Evolutionary conservation across 2,797 vertebrate genomes (phyloP).

Genomic region (Pelobates cultripes): DNA sequence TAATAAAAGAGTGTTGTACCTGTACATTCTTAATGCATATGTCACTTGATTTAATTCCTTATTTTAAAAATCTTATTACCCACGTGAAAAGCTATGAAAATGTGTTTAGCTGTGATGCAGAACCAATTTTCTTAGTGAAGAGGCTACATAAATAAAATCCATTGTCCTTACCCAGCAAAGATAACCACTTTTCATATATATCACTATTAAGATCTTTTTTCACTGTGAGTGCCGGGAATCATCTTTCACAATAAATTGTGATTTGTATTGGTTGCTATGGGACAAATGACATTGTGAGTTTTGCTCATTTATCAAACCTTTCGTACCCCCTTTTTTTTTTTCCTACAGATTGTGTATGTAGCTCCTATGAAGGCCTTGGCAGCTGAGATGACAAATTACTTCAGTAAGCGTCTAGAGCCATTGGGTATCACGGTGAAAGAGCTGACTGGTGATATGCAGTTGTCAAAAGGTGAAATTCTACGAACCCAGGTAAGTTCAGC

Average conservation of each 20-base stretch:
- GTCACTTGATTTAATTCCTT: conserved; percentile 63
- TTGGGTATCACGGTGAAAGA: conserved; percentile 92
- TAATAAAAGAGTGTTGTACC: conserved; percentile 62
- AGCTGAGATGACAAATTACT: conserved; percentile 99
- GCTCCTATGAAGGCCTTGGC: conserved; percentile 99
- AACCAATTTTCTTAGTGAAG: conserved; percentile 67
- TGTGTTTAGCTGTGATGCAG: conserved; percentile 65
- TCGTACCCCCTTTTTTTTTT: conserved; percentile 58
- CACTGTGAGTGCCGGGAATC: conserved; percentile 70
- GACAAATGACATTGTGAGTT: conserved; percentile 77
- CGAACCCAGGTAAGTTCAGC: conserved; percentile 81
- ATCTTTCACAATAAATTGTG: conserved; percentile 85
- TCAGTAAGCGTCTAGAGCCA: conserved; percentile 93
- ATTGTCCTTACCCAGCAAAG: conserved; percentile 71
- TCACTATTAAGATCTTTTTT: conserved; percentile 78
- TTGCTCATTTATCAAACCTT: conserved; percentile 84
- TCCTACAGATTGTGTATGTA: conserved; percentile 91
- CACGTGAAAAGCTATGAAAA: conserved; percentile 67
- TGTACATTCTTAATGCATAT: conserved; percentile 55
- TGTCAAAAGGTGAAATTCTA: conserved; percentile 96
- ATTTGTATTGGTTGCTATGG: conserved; percentile 81
- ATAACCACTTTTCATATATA: conserved; percentile 79
- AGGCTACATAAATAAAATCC: conserved; percentile 70
- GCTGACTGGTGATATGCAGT: conserved; percentile 97
- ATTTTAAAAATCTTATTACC: conserved; percentile 65